Conservation (phyloP, 1,140 invertebrate species). For the Drosophila saltans region DNA sequence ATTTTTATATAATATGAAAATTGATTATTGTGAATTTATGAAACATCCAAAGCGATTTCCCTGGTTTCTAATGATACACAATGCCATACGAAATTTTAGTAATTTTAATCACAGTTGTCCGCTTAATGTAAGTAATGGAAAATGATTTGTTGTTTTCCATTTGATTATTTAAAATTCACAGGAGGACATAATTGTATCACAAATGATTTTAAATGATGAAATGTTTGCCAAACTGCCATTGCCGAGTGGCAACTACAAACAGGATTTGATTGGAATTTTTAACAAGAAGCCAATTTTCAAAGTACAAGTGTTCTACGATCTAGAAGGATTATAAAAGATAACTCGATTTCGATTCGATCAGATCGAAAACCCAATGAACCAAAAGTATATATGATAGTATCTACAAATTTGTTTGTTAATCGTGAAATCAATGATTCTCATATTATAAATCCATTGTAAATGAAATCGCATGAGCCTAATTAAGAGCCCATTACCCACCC, state of each 20-base stretch:
- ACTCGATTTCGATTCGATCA: not conserved
- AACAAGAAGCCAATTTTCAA: not conserved
- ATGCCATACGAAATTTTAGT: conserved; percentile 26
- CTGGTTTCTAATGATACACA: not conserved
- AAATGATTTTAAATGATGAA: not conserved
- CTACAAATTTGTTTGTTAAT: not conserved
- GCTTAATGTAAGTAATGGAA: conserved; percentile 8
- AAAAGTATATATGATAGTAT: not conserved
- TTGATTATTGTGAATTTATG: conserved; percentile 28
- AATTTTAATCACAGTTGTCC: conserved; percentile 37
- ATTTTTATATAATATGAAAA: conserved; percentile 30
- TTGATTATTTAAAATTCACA: not conserved
- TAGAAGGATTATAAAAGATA: not conserved
- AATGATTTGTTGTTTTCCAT: not conserved
- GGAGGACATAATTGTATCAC: not conserved
- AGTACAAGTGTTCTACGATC: not conserved
- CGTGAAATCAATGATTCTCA: not conserved
- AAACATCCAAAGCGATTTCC: conserved; percentile 25
- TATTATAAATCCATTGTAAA: conserved; percentile 44
- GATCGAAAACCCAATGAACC: conserved; percentile 17
- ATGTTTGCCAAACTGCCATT: not conserved
- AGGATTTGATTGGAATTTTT: too few species aligned
- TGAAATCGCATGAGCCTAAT: conserved; percentile 72
- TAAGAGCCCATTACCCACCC: conserved; percentile 76
- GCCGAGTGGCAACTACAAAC: not conserved